Percentiles rank a stretch among this genome's conserved stretches.
Evolutionary conservation across 92 coral and sea anemone genomes (phyloP).

Genomic region (Phenganax stokvisi): DNA sequence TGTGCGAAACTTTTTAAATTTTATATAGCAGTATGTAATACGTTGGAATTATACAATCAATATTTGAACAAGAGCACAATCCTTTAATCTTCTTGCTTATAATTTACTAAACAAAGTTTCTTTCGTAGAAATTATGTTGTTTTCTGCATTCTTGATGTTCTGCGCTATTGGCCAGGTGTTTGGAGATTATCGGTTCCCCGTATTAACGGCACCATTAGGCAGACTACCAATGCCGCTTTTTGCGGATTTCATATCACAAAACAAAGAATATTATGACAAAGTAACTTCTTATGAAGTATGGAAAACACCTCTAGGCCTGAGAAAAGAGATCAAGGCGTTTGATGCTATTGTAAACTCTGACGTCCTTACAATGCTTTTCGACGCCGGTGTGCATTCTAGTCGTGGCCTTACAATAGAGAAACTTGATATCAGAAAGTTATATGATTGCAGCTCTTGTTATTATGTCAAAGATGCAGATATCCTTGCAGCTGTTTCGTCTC

Average conservation of each 20-base stretch:
- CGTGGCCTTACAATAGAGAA: conserved; percentile 4
- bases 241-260: background rate
- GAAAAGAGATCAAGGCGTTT: background rate
- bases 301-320: conserved; percentile 1
- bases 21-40: too few species aligned
- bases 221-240: background rate
- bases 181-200: conserved; percentile 10
- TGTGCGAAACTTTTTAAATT: too few species aligned
- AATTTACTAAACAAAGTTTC: too few species aligned
- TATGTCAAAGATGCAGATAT: conserved; percentile 9
- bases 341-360: background rate
- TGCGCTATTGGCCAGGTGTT: background rate
- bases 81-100: too few species aligned
- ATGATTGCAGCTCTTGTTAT: conserved; percentile 25
- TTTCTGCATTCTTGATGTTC: background rate
- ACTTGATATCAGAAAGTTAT: conserved; percentile 4
- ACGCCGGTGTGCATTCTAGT: background rate
- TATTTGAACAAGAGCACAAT: too few species aligned
- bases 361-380: background rate
- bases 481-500: background rate
- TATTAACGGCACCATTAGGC: conserved; percentile 1
- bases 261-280: background rate
- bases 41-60: too few species aligned
- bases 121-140: conserved; percentile 7
- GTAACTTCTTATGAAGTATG: conserved; percentile 11